These are phyloP conservation scores for Anodontia alba DNA, from an alignment of 2,888 invertebrate species.

Conservation along the genomic window DNA sequence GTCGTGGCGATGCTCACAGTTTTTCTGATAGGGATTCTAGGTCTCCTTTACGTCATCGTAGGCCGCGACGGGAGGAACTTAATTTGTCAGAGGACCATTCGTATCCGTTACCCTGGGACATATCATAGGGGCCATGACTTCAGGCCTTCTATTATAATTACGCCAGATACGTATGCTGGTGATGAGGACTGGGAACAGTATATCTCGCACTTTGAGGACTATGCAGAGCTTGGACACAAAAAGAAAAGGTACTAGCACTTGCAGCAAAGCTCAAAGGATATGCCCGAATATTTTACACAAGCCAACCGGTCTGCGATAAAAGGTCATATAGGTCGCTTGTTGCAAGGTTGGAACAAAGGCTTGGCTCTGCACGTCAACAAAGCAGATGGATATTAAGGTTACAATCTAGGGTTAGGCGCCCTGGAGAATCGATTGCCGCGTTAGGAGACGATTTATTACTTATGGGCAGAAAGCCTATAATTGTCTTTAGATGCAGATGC, in stretches of 20 bases:
- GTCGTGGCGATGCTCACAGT: not conserved
- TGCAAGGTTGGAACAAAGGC: slow-evolving; percentile 14
- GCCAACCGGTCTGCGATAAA: slow-evolving; percentile 5
- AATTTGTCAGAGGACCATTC: not conserved
- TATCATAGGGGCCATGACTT: not conserved
- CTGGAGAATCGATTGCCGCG: slow-evolving; percentile 15
- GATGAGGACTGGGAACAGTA: slow-evolving; percentile 39
- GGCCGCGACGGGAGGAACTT: not conserved
- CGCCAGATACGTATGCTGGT: slow-evolving; percentile 28
- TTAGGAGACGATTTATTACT: slow-evolving; percentile 28
- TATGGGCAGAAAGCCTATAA: slow-evolving; percentile 16
- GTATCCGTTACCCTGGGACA: too few relatives aligned
- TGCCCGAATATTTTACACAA: slow-evolving; percentile 20
- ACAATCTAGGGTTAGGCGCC: not conserved
- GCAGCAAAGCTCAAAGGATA: slow-evolving; percentile 24
- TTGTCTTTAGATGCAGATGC: too few relatives aligned
- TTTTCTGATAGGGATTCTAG: not conserved
- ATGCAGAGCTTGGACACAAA: slow-evolving; percentile 28
- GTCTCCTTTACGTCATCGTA: not conserved
- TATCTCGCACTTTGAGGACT: slow-evolving; percentile 26
- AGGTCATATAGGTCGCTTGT: slow-evolving; percentile 10
- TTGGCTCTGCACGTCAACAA: slow-evolving; percentile 21
- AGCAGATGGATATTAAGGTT: slow-evolving; percentile 10
- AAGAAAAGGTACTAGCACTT: slow-evolving; percentile 13
- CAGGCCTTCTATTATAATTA: not conserved